A percentile compares a stretch with the other conserved stretches of the same genome.
These are phyloP conservation scores for Tragopan temminckii DNA, from an alignment of 2,797 vertebrate species.

Conservation along the genomic window DNA sequence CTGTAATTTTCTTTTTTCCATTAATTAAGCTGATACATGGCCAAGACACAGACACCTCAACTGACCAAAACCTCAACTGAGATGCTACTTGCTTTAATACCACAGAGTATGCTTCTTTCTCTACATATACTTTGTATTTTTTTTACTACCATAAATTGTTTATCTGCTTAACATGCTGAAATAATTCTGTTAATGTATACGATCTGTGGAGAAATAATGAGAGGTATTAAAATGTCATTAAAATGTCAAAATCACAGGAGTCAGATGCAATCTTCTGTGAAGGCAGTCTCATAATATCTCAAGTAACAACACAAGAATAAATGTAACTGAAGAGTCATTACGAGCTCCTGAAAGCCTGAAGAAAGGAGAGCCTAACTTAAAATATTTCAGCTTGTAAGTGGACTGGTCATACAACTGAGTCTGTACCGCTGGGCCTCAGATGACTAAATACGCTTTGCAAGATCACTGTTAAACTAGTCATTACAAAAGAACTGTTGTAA, in stretches of 20 bases:
- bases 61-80: neutral
- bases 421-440: neutral
- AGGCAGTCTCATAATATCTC: neutral
- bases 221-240: neutral
- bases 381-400: neutral
- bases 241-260: neutral
- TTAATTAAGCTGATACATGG: neutral
- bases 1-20: neutral
- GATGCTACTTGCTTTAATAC: neutral
- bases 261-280: neutral
- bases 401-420: neutral
- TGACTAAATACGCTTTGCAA: neutral
- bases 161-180: constrained; percentile 17
- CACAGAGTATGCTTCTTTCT: neutral
- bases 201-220: neutral
- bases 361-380: neutral
- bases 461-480: neutral
- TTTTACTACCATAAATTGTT: neutral
- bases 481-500: neutral
- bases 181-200: neutral
- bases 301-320: neutral
- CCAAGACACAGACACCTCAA: neutral
- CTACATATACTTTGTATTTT: neutral
- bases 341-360: neutral
- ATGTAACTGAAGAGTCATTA: neutral